Evolutionary conservation across 2,113 vertebrate genomes (phyloP).

Genomic region (Ptilonorhynchus violaceus): DNA sequence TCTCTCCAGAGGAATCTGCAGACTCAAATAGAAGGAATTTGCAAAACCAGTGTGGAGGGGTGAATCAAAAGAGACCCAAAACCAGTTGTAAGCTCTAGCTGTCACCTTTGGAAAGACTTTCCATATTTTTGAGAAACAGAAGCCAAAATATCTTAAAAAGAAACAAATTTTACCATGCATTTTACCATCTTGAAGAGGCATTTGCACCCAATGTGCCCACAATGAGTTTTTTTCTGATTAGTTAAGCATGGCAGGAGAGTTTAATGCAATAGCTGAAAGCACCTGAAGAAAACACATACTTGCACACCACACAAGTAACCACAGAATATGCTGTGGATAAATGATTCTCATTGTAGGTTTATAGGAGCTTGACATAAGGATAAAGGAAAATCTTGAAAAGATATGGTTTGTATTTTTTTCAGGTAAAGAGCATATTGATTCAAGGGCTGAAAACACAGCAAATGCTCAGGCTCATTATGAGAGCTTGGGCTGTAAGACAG

Average conservation of each 20-base stretch:
- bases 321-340: neutral
- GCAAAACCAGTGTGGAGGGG: neutral
- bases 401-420: constrained; percentile 22
- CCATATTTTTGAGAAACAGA: neutral
- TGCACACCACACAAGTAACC: neutral
- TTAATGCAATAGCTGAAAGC: neutral
- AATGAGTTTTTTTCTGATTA: neutral
- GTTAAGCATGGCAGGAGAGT: neutral
- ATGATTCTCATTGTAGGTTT: neutral
- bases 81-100: neutral
- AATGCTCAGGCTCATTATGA: constrained; percentile 3
- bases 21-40: neutral
- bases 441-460: neutral
- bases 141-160: neutral
- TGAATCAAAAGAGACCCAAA: neutral
- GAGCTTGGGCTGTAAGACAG: constrained; percentile 2
- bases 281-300: neutral
- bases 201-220: fast-evolving
- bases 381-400: neutral
- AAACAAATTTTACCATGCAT: neutral
- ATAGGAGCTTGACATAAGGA: neutral
- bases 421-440: neutral
- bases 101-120: neutral
- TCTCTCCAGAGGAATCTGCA: neutral
- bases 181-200: neutral